Conservation (phyloP, 1,140 invertebrate species). For the Cryptotermes secundus region DNA sequence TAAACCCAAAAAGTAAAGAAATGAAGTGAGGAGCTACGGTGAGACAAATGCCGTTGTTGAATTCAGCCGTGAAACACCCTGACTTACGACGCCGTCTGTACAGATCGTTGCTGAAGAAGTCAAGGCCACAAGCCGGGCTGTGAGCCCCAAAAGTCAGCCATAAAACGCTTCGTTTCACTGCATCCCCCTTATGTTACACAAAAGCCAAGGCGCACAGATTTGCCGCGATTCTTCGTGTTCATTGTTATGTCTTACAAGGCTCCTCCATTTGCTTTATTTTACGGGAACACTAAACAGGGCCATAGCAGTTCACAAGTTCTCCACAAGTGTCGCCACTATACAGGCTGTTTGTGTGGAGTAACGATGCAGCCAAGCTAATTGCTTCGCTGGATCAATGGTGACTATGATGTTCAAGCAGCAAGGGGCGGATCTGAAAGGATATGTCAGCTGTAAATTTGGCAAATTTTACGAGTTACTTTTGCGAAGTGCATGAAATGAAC, state of each 20-base stretch:
- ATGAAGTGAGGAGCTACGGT: too few species aligned
- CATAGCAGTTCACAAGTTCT: slow-evolving; percentile 16
- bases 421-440: too few species aligned
- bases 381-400: background rate
- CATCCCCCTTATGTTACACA: background rate
- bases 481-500: too few species aligned
- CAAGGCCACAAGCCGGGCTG: background rate
- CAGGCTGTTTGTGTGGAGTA: background rate
- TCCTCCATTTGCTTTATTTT: slow-evolving; percentile 17
- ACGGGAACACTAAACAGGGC: slow-evolving; percentile 11
- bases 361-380: background rate
- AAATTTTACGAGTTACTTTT: too few species aligned
- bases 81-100: background rate
- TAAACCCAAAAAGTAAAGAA: too few species aligned
- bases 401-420: background rate
- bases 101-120: slow-evolving; percentile 2
- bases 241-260: slow-evolving; percentile 19
- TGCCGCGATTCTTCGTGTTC: background rate
- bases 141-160: background rate
- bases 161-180: slow-evolving; percentile 12
- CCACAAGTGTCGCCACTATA: slow-evolving; percentile 13
- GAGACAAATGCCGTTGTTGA: background rate
- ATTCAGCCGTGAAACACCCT: background rate
- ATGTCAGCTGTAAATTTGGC: too few species aligned
- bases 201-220: background rate